A percentile compares a stretch with the other conserved stretches of the same genome.
Conservation (phyloP, 2,797 vertebrate species). For the Urophycis tenuis region DNA sequence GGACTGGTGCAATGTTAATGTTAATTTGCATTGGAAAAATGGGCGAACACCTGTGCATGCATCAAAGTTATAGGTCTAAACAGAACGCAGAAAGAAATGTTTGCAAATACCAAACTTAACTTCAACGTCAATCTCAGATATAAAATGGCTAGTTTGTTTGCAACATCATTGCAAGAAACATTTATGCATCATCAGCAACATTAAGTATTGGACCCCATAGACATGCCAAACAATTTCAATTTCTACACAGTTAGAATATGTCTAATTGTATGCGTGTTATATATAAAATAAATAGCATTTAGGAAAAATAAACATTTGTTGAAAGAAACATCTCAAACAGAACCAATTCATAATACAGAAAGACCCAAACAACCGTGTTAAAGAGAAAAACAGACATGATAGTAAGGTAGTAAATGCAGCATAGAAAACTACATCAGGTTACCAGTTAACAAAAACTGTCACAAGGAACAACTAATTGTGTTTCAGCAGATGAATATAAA, state of each 20-base stretch:
- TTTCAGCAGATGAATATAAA: slow-evolving; percentile 59
- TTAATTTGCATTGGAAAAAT: not conserved
- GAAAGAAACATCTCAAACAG: not conserved
- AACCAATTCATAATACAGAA: not conserved
- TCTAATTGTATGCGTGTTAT: too few relatives aligned
- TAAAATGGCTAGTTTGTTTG: too few relatives aligned
- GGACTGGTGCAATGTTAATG: not conserved
- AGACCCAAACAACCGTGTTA: not conserved
- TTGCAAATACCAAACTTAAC: not conserved
- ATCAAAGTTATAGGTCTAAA: not conserved
- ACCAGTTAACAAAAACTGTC: slow-evolving; percentile 30
- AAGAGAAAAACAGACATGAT: not conserved
- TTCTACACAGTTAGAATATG: not conserved
- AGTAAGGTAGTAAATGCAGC: not conserved
- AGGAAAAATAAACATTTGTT: not conserved
- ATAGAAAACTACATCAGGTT: not conserved
- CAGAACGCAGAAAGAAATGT: not conserved
- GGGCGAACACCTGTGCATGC: not conserved
- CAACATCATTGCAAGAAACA: not conserved
- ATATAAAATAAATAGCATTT: too few relatives aligned
- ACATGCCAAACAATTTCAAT: not conserved
- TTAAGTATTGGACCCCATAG: not conserved
- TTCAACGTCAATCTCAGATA: not conserved
- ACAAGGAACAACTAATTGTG: slow-evolving; percentile 55
- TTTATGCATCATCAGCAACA: not conserved